Conservation (phyloP, 2,113 vertebrate species). For the Ictalurus furcatus region DNA sequence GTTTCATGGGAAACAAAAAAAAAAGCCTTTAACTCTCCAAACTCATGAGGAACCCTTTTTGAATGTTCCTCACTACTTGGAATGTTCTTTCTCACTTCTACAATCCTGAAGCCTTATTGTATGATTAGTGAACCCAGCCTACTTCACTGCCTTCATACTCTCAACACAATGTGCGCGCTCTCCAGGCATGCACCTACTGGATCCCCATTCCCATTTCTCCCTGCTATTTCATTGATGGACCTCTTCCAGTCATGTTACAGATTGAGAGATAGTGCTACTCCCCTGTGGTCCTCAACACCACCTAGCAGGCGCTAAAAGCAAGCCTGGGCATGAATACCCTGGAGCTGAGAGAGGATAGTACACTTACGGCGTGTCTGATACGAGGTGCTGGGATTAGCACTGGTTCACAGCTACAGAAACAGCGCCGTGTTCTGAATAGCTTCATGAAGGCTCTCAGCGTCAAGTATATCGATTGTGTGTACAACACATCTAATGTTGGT, state of each 20-base stretch:
- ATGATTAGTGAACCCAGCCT: not conserved
- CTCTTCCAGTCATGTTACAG: conserved; percentile 31
- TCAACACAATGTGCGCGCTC: not conserved
- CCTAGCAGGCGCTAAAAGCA: conserved; percentile 42
- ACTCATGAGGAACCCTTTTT: not conserved
- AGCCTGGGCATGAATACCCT: conserved; percentile 32
- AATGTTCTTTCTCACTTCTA: not conserved
- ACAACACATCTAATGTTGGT: conserved; percentile 11
- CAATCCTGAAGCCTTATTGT: not conserved
- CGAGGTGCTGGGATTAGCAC: conserved; percentile 18
- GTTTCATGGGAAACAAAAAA: not conserved
- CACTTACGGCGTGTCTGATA: not conserved
- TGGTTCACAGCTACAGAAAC: conserved; percentile 30
- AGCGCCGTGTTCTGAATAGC: conserved; percentile 7
- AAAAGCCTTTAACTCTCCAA: not conserved
- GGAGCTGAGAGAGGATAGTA: conserved; percentile 17
- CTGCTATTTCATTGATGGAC: conserved; percentile 32
- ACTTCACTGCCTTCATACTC: not conserved
- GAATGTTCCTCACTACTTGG: too few relatives aligned
- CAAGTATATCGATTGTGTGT: conserved; percentile 27
- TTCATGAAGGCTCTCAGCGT: not conserved
- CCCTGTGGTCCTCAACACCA: conserved; percentile 14
- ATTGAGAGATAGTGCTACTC: conserved; percentile 4
- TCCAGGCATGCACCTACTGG: conserved; percentile 12
- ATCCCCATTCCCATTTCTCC: conserved; percentile 28